Percentiles rank a stretch among this genome's conserved stretches.
Conservation (phyloP, 2,888 invertebrate species). For the Pterostichus madidus region DNA sequence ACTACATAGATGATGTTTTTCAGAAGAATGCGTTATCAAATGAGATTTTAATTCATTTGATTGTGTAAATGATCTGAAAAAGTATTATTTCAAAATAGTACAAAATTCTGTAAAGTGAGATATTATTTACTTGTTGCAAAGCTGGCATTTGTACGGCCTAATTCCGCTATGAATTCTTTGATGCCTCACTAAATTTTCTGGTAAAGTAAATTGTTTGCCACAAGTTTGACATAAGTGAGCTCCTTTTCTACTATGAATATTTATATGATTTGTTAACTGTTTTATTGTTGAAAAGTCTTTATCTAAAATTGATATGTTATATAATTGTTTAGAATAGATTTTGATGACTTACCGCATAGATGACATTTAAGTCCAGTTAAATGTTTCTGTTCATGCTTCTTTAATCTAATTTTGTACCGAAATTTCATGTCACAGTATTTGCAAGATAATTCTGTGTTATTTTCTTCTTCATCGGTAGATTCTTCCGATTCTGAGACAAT, state of each 20-base stretch:
- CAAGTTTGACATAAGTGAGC: constrained; percentile 65
- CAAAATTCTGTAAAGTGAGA: neutral
- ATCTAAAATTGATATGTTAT: neutral
- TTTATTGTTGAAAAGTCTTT: constrained; percentile 62
- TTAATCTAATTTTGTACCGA: constrained; percentile 58
- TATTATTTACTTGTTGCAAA: constrained; percentile 63
- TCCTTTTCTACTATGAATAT: constrained; percentile 61
- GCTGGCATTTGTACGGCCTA: constrained; percentile 64
- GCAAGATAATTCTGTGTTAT: constrained; percentile 51
- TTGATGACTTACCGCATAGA: constrained; percentile 44
- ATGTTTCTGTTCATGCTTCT: constrained; percentile 63
- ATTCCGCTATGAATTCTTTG: constrained; percentile 64
- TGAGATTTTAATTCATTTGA: constrained; percentile 67
- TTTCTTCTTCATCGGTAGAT: constrained; percentile 46
- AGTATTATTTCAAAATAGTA: neutral
- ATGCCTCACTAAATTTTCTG: constrained; percentile 64
- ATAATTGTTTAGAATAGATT: neutral
- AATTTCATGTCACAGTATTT: constrained; percentile 63
- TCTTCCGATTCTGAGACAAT: constrained; percentile 9
- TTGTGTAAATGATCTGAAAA: constrained; percentile 65
- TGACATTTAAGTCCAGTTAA: constrained; percentile 58
- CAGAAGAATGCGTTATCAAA: constrained; percentile 65
- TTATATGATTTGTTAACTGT: constrained; percentile 64
- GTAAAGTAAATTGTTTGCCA: constrained; percentile 63
- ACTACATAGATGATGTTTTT: constrained; percentile 65